Base-by-base conservation (phyloP, 1,140 invertebrate species). In the Diachasma alloeum region DNA sequence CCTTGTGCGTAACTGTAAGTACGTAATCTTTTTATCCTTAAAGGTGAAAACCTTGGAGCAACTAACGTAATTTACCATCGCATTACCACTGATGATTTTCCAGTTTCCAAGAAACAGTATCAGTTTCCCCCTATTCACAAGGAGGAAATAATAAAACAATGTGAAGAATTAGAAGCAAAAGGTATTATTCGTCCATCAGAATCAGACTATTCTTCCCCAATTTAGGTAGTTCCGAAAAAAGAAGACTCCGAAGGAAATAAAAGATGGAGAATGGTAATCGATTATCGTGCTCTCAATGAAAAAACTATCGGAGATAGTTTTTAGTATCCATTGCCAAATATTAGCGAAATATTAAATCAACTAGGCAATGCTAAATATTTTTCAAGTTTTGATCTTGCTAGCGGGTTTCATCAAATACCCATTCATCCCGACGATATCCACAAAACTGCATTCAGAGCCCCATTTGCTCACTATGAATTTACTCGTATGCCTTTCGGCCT, bases 111-210 rank as follows among this genome's bases (percentile, higher is more conserved):
- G 22, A 53, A 71, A 76, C 53, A 36, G 2, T 75, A 76, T 72
- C 22, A 48, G 3, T 72, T 59, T 19, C 75, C 75, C 4, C 22
- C 11, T 0, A 13, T 70, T 42, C 59, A 76, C 63, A 76, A 72
- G 71, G 46, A 56, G 59, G 67, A 76, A 76, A 37, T 71, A 22
- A 24, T 71, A 3, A 17, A 63, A 46, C 74, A 75, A 19, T 53
- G 67, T 53, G 66, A 68, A n/a, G 22, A 69, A 75, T 44, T 75
- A 42, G 9, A 48, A 75, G 22, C 24, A 17, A 22, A 75, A n/a
- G 66, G 66, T 5, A 75, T 75, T 15, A 75, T 75, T 26, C 17
- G 75, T 17, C 56, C 56, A 4, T 72, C 71, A 15, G 53, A 37
- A 26, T 53, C 44, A 15, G 24, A 24, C 4, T 72, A 48, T 31